Conservation (phyloP, 2,888 invertebrate species). For the Diarsia brunnea region DNA sequence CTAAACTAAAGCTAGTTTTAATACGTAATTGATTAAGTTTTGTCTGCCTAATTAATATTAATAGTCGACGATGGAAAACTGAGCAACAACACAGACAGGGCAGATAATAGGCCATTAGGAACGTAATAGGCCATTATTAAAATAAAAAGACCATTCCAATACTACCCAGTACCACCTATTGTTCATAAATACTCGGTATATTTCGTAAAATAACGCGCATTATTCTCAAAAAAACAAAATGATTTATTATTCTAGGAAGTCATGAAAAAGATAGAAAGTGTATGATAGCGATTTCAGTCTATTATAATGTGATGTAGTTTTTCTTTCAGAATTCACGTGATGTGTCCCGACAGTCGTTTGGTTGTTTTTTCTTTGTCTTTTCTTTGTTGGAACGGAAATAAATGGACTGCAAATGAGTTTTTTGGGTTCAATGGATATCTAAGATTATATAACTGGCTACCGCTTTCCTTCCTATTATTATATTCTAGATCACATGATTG, state of each 20-base stretch:
- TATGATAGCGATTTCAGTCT: background rate
- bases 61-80: background rate
- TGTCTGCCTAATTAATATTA: background rate
- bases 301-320: constrained; percentile 10
- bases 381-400: constrained; percentile 33
- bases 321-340: constrained; percentile 21
- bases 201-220: background rate
- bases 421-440: constrained; percentile 14
- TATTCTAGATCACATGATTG: background rate
- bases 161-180: background rate
- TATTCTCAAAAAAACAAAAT: constrained; percentile 7
- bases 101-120: background rate
- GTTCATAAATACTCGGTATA: background rate
- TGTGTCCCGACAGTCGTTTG: constrained; percentile 17
- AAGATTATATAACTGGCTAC: constrained; percentile 3
- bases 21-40: background rate
- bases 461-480: constrained; percentile 26
- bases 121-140: background rate
- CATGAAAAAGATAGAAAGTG: constrained; percentile 22
- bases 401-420: constrained; percentile 22
- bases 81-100: background rate
- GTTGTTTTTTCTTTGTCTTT: constrained; percentile 29
- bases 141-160: background rate
- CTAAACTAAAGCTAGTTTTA: background rate
- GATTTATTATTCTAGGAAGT: constrained; percentile 27